Evolutionary conservation across 2,797 vertebrate genomes (phyloP).

Genomic region (Onychomys leucogaster): DNA sequence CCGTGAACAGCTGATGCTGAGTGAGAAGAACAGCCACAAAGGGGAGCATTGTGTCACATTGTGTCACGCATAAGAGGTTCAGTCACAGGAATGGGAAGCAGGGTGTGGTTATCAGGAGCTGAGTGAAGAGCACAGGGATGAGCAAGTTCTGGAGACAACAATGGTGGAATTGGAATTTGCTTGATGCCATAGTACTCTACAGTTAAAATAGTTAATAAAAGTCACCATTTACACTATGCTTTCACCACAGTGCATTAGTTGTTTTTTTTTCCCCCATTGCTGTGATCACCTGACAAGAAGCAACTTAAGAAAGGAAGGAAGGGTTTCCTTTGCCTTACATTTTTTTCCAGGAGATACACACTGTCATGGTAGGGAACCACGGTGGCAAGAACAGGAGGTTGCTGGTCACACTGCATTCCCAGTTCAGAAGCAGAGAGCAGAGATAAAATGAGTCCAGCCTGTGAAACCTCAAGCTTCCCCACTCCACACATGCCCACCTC

Average conservation of each 20-base stretch:
- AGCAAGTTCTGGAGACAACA: fast-evolving
- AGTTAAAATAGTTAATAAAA: too few species aligned
- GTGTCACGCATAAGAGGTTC: too few species aligned
- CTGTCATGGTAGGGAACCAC: not conserved
- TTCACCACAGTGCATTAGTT: not conserved
- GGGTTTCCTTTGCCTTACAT: not conserved
- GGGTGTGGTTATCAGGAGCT: not conserved
- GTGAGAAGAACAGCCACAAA: fast-evolving
- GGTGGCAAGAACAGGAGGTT: not conserved
- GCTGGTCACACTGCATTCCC: too few species aligned
- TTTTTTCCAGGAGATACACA: not conserved
- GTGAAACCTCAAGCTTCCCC: not conserved
- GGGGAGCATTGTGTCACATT: too few species aligned
- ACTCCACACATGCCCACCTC: not conserved
- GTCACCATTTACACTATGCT: not conserved
- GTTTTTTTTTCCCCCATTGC: too few species aligned
- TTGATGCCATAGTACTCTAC: not conserved
- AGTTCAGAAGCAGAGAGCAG: not conserved
- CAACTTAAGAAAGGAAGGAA: not conserved
- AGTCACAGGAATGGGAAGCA: not conserved
- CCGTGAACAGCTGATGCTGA: too few species aligned
- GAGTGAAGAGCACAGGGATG: not conserved
- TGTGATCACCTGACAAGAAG: not conserved
- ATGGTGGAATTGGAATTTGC: fast-evolving
- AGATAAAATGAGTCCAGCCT: not conserved